A percentile compares a stretch with the other conserved stretches of the same genome.
Conservation (phyloP, 2,888 invertebrate species). For the Volucella bombylans region DNA sequence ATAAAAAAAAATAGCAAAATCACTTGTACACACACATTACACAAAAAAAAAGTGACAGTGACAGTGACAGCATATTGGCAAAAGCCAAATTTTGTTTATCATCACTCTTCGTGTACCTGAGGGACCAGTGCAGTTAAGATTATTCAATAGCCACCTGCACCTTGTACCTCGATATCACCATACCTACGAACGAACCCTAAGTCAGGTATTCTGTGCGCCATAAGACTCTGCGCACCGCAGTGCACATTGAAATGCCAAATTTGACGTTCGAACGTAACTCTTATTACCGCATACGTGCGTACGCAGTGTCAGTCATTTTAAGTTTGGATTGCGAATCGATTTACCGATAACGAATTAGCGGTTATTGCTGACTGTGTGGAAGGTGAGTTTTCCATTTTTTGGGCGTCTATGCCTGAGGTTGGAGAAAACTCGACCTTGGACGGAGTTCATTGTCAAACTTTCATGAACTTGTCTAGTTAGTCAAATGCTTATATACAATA, state of each 20-base stretch:
- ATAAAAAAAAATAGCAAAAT: background rate
- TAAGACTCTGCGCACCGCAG: background rate
- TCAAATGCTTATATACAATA: background rate
- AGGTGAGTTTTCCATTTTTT: conserved; percentile 11
- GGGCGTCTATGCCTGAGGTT: background rate
- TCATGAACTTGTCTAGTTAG: conserved; percentile 24
- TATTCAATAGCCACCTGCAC: too few relatives aligned
- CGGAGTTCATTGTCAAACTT: conserved; percentile 62
- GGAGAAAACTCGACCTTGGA: conserved; percentile 38
- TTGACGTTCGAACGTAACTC: conserved; percentile 14
- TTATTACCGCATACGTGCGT: conserved; percentile 45
- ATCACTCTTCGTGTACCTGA: too few relatives aligned
- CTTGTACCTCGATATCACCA: too few relatives aligned
- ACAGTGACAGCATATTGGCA: too few relatives aligned
- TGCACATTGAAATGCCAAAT: conserved; percentile 37
- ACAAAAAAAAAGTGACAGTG: too few relatives aligned
- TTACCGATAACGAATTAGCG: conserved; percentile 7
- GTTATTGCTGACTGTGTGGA: background rate
- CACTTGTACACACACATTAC: too few relatives aligned
- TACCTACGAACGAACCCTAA: too few relatives aligned
- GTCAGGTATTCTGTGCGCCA: too few relatives aligned
- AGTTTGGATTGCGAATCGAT: too few relatives aligned
- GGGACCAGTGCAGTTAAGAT: too few relatives aligned
- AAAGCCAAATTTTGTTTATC: too few relatives aligned
- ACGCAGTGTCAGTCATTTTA: background rate